Evolutionary conservation across 1,140 invertebrate species (phyloP).

Genomic region (Bombyx mori): DNA sequence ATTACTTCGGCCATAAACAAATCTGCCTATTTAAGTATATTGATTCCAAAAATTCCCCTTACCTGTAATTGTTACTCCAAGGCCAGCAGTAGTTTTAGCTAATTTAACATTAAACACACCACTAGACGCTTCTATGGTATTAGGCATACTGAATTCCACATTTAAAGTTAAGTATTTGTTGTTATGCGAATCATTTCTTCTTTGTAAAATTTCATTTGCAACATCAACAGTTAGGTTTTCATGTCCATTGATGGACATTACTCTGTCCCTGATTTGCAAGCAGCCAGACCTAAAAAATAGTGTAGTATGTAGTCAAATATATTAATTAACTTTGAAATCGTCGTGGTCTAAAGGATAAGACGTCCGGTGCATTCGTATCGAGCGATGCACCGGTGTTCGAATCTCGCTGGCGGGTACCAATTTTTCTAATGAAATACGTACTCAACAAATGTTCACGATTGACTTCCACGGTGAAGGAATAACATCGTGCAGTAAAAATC

Average conservation of each 20-base stretch:
- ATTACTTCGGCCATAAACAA: no score
- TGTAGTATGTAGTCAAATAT: constrained; percentile 1
- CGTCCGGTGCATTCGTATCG: no score
- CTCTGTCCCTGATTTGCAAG: constrained; percentile 85
- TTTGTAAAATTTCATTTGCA: constrained; percentile 65
- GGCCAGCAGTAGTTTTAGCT: constrained; percentile 81
- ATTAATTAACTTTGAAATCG: neutral
- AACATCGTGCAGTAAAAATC: no score
- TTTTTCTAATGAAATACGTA: no score
- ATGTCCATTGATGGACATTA: constrained; percentile 86
- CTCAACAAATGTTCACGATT: no score
- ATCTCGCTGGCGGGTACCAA: no score
- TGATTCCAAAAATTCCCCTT: constrained; percentile 9
- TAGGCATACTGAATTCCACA: constrained; percentile 94
- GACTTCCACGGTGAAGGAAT: no score
- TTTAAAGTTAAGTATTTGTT: constrained; percentile 69
- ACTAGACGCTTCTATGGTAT: constrained; percentile 90
- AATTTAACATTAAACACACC: constrained; percentile 93
- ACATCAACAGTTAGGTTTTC: constrained; percentile 71
- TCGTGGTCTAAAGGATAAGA: no score
- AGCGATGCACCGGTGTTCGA: no score
- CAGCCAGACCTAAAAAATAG: constrained; percentile 73
- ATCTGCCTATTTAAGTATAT: no score
- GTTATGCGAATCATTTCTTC: constrained; percentile 60
- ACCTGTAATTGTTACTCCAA: constrained; percentile 91